Evolutionary conservation across 2,797 vertebrate species (phyloP).

Genomic region (Mus minutoides): DNA sequence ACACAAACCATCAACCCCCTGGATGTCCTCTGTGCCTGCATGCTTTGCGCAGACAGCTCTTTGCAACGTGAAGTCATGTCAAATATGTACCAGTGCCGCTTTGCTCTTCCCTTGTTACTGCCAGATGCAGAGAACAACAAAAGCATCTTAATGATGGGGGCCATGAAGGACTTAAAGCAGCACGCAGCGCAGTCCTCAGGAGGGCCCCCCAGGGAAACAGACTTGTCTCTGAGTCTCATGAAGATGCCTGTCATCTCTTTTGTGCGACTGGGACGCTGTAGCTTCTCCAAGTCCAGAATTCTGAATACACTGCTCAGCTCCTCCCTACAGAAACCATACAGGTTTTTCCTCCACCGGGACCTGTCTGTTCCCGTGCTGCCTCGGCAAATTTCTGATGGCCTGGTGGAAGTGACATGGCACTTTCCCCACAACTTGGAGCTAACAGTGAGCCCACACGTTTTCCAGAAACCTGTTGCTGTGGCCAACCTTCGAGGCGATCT

Average conservation of each 20-base stretch:
- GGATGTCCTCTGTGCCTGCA: slow-evolving; percentile 89
- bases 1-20: slow-evolving; percentile 82
- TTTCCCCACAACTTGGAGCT: slow-evolving; percentile 79
- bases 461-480: slow-evolving; percentile 86
- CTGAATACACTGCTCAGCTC: slow-evolving; percentile 87
- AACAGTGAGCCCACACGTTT: slow-evolving; percentile 75
- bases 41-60: slow-evolving; percentile 88
- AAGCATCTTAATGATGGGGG: slow-evolving; percentile 87
- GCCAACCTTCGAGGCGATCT: slow-evolving; percentile 90
- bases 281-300: slow-evolving; percentile 89
- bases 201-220: slow-evolving; percentile 45
- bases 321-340: slow-evolving; percentile 78
- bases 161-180: slow-evolving; percentile 85
- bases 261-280: slow-evolving; percentile 75
- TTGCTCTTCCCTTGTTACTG: slow-evolving; percentile 90
- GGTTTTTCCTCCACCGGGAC: slow-evolving; percentile 88
- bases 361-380: slow-evolving; percentile 84
- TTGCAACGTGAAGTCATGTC: slow-evolving; percentile 87
- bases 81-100: slow-evolving; percentile 90
- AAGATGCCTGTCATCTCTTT: slow-evolving; percentile 84
- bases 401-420: slow-evolving; percentile 90
- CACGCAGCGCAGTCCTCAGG: slow-evolving; percentile 77
- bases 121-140: slow-evolving; percentile 84
- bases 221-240: slow-evolving; percentile 83
- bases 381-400: slow-evolving; percentile 84